These are phyloP conservation scores for Paracyprichromis sp. DNA, from an alignment of 2,113 vertebrate species.

Conservation along the genomic window DNA sequence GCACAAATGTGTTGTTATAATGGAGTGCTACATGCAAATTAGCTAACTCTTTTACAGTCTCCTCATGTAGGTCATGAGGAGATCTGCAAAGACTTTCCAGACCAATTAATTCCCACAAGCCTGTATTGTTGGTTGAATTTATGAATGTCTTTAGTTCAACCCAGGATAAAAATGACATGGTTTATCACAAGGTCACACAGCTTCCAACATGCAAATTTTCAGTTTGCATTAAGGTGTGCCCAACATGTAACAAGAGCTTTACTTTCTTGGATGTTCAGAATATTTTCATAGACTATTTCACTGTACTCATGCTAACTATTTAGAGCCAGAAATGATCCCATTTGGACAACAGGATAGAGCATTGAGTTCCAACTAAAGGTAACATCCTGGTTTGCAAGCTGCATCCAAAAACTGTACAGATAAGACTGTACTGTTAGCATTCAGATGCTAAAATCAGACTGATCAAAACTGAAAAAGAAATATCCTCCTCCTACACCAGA, in stretches of 20 bases:
- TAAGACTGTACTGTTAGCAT: background rate
- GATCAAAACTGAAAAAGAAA: background rate
- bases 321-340: background rate
- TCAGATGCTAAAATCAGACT: background rate
- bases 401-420: background rate
- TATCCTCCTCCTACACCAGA: background rate
- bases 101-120: background rate
- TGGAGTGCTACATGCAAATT: background rate
- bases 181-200: background rate
- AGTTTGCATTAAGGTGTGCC: background rate
- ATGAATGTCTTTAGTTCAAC: background rate
- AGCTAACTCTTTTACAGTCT: background rate
- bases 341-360: background rate
- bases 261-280: background rate
- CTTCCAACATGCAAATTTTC: background rate
- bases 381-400: background rate
- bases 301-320: background rate
- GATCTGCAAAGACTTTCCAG: background rate
- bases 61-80: background rate
- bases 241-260: background rate
- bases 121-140: background rate
- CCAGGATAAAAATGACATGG: accelerated
- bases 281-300: background rate
- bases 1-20: background rate
- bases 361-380: background rate